Evolutionary conservation across 2,888 invertebrate species (phyloP).

Genomic region (Crioceris asparagi): DNA sequence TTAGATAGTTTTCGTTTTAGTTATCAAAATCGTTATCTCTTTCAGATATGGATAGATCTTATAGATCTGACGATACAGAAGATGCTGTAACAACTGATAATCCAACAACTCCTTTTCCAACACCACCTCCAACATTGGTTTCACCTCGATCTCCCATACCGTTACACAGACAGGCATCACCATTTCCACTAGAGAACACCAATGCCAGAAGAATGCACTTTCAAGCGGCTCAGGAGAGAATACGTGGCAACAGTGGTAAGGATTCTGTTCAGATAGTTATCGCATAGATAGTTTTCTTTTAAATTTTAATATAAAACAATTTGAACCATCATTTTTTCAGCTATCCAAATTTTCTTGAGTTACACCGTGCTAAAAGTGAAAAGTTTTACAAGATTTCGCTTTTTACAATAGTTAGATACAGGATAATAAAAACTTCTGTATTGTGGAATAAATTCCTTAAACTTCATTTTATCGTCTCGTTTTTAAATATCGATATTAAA

Average conservation of each 20-base stretch:
- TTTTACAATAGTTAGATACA: too few species aligned
- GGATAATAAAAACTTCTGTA: too few species aligned
- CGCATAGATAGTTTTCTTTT: neutral
- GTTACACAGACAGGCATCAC: conserved; percentile 55
- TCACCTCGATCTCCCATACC: conserved; percentile 48
- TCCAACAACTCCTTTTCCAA: conserved; percentile 45
- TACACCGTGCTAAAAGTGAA: too few species aligned
- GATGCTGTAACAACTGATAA: conserved; percentile 46
- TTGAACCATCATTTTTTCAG: too few species aligned
- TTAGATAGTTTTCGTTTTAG: too few species aligned
- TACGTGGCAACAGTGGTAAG: conserved; percentile 37
- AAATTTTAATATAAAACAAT: too few species aligned
- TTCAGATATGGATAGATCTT: conserved; percentile 58
- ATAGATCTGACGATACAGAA: conserved; percentile 63
- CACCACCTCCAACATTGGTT: conserved; percentile 42
- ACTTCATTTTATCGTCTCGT: too few species aligned
- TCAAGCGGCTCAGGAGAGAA: conserved; percentile 38
- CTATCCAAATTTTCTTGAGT: too few species aligned
- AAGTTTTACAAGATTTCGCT: too few species aligned
- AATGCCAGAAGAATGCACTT: conserved; percentile 48
- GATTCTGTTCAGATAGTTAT: too few species aligned
- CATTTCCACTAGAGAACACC: conserved; percentile 59
- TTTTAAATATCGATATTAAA: too few species aligned
- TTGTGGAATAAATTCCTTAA: too few species aligned
- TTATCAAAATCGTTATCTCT: conserved; percentile 11